Conservation (phyloP, 2,113 vertebrate species). For the Strix uralensis region DNA sequence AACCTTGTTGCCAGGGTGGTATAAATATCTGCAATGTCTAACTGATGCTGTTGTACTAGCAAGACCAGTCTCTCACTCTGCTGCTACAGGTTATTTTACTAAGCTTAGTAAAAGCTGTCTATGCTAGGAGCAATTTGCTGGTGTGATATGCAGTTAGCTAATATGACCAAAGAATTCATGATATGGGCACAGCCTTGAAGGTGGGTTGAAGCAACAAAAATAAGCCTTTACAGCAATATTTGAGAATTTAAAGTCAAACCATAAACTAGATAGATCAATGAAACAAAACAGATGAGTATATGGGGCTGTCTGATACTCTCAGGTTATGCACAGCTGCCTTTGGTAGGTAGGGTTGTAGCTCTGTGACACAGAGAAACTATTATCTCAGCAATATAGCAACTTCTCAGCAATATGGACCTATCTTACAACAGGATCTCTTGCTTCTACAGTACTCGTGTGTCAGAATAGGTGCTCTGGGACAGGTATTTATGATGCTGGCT, state of each 20-base stretch:
- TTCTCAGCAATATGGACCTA: neutral
- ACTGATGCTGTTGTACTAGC: neutral
- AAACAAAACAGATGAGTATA: neutral
- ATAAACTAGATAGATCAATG: neutral
- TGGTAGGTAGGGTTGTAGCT: neutral
- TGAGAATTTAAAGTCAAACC: neutral
- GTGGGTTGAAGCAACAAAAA: neutral
- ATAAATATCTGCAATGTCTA: neutral
- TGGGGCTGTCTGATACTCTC: neutral
- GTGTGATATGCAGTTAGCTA: neutral
- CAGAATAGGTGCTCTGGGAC: neutral
- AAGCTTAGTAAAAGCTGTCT: neutral
- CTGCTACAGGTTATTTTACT: neutral
- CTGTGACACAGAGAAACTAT: neutral
- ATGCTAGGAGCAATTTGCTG: neutral
- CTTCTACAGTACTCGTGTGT: neutral
- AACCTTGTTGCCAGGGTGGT: accelerated
- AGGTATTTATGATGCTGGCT: neutral
- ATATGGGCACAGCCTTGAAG: neutral
- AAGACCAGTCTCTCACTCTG: neutral
- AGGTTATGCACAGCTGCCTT: neutral
- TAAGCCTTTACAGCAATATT: neutral
- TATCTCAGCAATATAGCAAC: neutral
- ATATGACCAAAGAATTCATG: neutral
- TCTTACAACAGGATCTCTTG: neutral